Base-by-base conservation (phyloP, 2,113 vertebrate species). In the Cyprinodon variegatus region DNA sequence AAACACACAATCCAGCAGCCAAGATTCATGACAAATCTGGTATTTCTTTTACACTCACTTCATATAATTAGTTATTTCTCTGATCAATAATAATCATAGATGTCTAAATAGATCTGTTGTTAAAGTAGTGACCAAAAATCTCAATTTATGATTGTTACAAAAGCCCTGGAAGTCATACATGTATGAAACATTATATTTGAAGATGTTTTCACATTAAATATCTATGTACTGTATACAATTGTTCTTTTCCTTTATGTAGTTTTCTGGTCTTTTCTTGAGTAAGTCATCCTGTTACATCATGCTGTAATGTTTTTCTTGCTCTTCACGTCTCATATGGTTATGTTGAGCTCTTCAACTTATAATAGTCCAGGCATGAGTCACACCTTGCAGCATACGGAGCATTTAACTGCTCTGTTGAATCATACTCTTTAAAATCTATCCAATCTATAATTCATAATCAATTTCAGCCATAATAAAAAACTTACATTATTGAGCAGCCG, bases 341-440 rank as follows among this genome's bases (percentile, higher is more conserved):
- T 38, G 4, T 46, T 50, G 41, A 72, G 48, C 40, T 17, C 60
- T 68, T 79, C 29, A 80, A 74, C 68, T 61, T 15, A 11, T 62
- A 77, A 70, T 69, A 63, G 43, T 43, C 1, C 29, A 22, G 43
- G 11, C 4, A 61, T 72, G 43, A 77, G 62, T 79, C 72, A 77
- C 70, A 69, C 64, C 59, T 57, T 15, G 57, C 37, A 41, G 14
- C 36, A 59, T 48, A 41, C 37, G 15, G 70, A 74, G 65, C 45
- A 57, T 20, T 57, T 57, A 57, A n/a, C 50, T 20, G 20, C 50
- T 38, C 38, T 40, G 40, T 38, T 64, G 20, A 73, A 61, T 70
- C 40, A 38, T 8, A 36, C 50, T 57, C n/a, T 57, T 9, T 53
- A 2, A 57, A 57, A 57, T 39, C 39, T 61, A 63, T 43, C 29